Percentiles rank a stretch among this genome's conserved stretches.
Conservation (phyloP, 64 coral and sea anemone genomes). For the Dendronephthya gigantea region DNA sequence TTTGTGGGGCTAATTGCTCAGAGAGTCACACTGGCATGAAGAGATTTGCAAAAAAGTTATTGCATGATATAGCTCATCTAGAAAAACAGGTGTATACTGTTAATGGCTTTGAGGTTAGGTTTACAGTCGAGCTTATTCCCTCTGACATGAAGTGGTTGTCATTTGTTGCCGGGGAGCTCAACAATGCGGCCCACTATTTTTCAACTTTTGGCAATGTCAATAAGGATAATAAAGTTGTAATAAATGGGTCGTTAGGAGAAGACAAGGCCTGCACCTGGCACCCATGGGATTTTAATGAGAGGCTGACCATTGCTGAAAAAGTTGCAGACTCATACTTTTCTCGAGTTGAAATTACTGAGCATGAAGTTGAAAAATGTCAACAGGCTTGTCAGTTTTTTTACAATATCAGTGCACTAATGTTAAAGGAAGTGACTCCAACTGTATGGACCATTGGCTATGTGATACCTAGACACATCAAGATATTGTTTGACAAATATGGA, state of each 20-base stretch:
- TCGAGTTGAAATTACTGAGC: too few species aligned
- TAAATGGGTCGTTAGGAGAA: slow-evolving; percentile 45
- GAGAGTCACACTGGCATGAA: slow-evolving; percentile 50
- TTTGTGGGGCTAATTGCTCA: slow-evolving; percentile 42
- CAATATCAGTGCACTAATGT: too few species aligned
- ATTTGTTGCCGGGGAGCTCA: slow-evolving; percentile 40
- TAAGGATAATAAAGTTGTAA: slow-evolving; percentile 26
- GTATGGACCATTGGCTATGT: too few species aligned
- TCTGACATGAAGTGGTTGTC: slow-evolving; percentile 58
- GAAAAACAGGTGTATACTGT: slow-evolving; percentile 20
- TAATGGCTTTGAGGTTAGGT: slow-evolving; percentile 31
- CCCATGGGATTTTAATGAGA: slow-evolving; percentile 41
- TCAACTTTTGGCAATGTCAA: slow-evolving; percentile 63
- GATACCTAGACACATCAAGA: too few species aligned
- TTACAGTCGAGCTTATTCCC: slow-evolving; percentile 28
- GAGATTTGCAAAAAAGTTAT: slow-evolving; percentile 42
- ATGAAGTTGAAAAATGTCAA: too few species aligned
- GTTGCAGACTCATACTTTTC: too few species aligned
- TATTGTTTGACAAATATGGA: too few species aligned
- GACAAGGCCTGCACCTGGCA: slow-evolving; percentile 33
- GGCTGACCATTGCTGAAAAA: slow-evolving; percentile 21
- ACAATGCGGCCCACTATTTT: slow-evolving; percentile 53
- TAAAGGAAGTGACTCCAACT: too few species aligned
- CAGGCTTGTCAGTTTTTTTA: too few species aligned
- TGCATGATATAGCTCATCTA: slow-evolving; percentile 32